Conservation (phyloP, 2,113 vertebrate genomes). For the Python bivittatus region DNA sequence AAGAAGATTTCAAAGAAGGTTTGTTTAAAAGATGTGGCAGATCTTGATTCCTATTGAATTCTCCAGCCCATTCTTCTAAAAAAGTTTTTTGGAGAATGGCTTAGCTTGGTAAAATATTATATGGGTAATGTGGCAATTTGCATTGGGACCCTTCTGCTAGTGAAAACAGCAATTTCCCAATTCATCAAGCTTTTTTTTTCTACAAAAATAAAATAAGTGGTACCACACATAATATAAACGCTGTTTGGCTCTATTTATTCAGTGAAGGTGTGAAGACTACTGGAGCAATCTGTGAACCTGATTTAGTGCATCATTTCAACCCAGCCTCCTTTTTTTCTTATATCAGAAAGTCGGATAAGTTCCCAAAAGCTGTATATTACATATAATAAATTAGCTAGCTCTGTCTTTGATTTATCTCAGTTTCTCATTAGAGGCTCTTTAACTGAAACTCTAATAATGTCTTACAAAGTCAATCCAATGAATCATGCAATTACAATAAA, state of each 20-base stretch:
- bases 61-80: not conserved
- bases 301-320: not conserved
- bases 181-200: too few species aligned
- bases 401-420: not conserved
- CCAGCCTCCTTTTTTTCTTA: not conserved
- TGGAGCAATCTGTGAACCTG: not conserved
- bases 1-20: too few species aligned
- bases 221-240: not conserved
- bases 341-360: not conserved
- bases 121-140: not conserved
- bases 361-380: not conserved
- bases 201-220: not conserved
- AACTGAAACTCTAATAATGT: not conserved
- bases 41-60: not conserved
- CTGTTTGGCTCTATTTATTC: not conserved
- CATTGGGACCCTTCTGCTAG: not conserved
- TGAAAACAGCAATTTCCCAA: not conserved
- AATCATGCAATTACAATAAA: not conserved
- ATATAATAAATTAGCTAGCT: not conserved
- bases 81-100: not conserved
- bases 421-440: not conserved
- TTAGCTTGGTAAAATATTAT: not conserved
- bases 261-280: not conserved
- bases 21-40: not conserved
- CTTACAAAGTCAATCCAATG: not conserved